These are phyloP conservation scores for Idris sp. DNA, from an alignment of 1,140 invertebrate genomes.

Conservation along the genomic window DNA sequence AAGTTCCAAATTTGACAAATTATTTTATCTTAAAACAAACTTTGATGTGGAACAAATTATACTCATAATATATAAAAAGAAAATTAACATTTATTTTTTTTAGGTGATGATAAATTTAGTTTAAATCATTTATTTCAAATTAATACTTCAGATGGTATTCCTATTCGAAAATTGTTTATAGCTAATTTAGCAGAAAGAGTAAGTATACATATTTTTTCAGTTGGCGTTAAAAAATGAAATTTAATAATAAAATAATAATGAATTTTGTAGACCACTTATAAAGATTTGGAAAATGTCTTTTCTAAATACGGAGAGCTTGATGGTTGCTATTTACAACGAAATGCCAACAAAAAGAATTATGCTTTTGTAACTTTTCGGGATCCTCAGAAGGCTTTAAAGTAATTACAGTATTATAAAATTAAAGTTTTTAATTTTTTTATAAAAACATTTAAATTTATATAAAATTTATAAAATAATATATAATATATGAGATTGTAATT, in stretches of 20 bases:
- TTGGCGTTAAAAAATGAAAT: no score
- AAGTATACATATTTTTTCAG: slow-evolving; percentile 43
- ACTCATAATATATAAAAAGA: background rate
- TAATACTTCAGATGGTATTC: slow-evolving; percentile 65
- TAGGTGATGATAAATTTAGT: slow-evolving; percentile 9
- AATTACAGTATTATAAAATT: slow-evolving; percentile 6
- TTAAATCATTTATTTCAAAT: slow-evolving; percentile 9
- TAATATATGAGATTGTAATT: no score
- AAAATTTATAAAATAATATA: no score
- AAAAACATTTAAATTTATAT: background rate
- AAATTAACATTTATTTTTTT: background rate
- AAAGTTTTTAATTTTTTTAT: no score
- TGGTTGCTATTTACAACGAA: slow-evolving; percentile 70
- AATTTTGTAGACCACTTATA: slow-evolving; percentile 68
- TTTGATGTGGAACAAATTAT: no score
- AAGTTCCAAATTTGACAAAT: no score
- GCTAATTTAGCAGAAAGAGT: slow-evolving; percentile 74
- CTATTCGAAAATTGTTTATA: slow-evolving; percentile 74
- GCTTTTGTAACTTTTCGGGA: slow-evolving; percentile 72
- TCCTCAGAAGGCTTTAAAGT: slow-evolving; percentile 66
- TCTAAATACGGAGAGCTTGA: slow-evolving; percentile 71
- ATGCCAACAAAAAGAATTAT: slow-evolving; percentile 68
- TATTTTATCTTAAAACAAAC: no score
- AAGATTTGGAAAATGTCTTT: slow-evolving; percentile 68
- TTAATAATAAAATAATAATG: slow-evolving; percentile 11